Base-by-base conservation (phyloP, 1,140 invertebrate genomes). In the Ceratina calcarata region DNA sequence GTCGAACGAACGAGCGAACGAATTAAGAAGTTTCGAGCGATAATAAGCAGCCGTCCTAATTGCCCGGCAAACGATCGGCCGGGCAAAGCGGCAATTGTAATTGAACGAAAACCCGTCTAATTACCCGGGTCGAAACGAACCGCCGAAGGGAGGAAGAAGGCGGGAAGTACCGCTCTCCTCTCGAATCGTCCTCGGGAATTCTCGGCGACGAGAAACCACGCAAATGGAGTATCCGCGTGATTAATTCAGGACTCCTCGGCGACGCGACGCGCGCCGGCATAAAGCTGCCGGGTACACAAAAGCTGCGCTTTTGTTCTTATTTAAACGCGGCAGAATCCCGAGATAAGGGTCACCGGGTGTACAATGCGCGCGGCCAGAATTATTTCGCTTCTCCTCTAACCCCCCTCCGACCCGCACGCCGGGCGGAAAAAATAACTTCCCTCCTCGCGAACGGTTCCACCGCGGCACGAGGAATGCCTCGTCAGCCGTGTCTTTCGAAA, bases 211-310 rank as follows among this genome's bases (percentile, higher is more conserved):
- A 55, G 27, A 20, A 66, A 79, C 60, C 51, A n/a, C 61, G 70
- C 61, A 66, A 73, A 74, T 65, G 37, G 62, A 67, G 78, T 74
- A 74, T 73, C 71, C 70, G 71, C 53, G 62, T 79, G 78, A 79
- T 79, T 79, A 79, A 79, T 79, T 79, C 77, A 74, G 70, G 73
- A 60, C n/a, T 79, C 77, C 24, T 13, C 18, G n/a, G 61, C 12
- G 18, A 24, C 53, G 16, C 20, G 27, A 57, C 37, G 18, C 13
- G 67, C 27, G 32, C 2, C 12, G 77, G 60, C 27, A 78, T 71
- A 73, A 79, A 79, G 51, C 70, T 51, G 4, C 1, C 8, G n/a
- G 45, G 37, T 45, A 32, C 37, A 66, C 69, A 58, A 72, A 65
- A 60, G 70, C 62, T 15, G 16, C 8, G 61, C 70, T 60, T 79